A percentile compares a stretch with the other conserved stretches of the same genome.
Conservation (phyloP, 2,113 vertebrate genomes). For the Silurus asotus region DNA sequence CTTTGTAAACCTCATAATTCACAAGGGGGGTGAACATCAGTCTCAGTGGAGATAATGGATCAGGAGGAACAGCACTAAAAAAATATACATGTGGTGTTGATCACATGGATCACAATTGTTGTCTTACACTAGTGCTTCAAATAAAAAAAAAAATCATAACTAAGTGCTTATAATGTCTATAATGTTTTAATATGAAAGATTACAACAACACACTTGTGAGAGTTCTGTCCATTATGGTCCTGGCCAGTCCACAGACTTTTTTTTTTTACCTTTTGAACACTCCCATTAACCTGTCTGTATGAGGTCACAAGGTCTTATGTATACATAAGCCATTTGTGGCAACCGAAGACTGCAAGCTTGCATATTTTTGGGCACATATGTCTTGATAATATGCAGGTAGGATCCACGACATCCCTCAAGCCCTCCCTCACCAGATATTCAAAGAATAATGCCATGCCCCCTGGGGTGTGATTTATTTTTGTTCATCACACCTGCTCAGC, state of each 20-base stretch:
- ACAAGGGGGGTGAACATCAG: neutral
- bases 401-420: slow-evolving; percentile 34
- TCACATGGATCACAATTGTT: neutral
- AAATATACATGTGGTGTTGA: neutral
- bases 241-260: slow-evolving; percentile 22
- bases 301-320: slow-evolving; percentile 42
- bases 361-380: slow-evolving; percentile 48
- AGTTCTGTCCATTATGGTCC: neutral
- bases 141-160: neutral
- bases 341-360: slow-evolving; percentile 49
- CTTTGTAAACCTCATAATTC: neutral
- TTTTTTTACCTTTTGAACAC: slow-evolving; percentile 1
- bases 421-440: slow-evolving; percentile 25
- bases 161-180: neutral
- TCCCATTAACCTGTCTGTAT: slow-evolving; percentile 40
- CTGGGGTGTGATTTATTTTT: slow-evolving; percentile 57
- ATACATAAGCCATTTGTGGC: slow-evolving; percentile 55
- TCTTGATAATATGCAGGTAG: slow-evolving; percentile 55
- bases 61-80: neutral
- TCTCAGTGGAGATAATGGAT: neutral
- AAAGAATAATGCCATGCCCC: slow-evolving; percentile 50
- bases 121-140: neutral
- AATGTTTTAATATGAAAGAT: neutral
- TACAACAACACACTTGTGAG: neutral
- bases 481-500: slow-evolving; percentile 58